A percentile compares a stretch with the other conserved stretches of the same genome.
These are phyloP conservation scores for Lymantria monacha DNA, from an alignment of 2,888 invertebrate species.

Conservation along the genomic window DNA sequence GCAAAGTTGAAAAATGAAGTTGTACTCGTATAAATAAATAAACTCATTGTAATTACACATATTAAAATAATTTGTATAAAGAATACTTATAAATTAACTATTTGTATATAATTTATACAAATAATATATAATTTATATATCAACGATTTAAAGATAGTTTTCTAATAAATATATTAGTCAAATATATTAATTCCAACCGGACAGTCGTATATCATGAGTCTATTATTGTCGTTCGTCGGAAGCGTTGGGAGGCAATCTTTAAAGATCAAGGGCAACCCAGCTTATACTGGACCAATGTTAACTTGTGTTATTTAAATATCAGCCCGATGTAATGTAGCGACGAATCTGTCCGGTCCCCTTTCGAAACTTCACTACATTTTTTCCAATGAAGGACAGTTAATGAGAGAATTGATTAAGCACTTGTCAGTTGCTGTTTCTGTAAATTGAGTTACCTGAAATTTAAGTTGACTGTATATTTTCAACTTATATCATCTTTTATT, in stretches of 20 bases:
- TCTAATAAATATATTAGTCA: too few relatives aligned
- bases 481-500: not conserved
- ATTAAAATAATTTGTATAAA: too few relatives aligned
- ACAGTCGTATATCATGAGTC: slow-evolving; percentile 35
- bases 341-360: slow-evolving; percentile 61
- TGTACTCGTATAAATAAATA: too few relatives aligned
- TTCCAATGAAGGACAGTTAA: slow-evolving; percentile 55
- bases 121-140: too few relatives aligned
- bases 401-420: slow-evolving; percentile 17
- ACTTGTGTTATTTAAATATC: slow-evolving; percentile 82
- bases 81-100: too few relatives aligned
- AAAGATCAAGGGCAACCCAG: slow-evolving; percentile 74
- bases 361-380: slow-evolving; percentile 66
- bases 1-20: too few relatives aligned
- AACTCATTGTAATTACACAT: too few relatives aligned
- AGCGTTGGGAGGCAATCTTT: slow-evolving; percentile 64
- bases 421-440: not conserved
- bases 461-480: not conserved
- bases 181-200: slow-evolving; percentile 11
- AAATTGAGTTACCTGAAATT: slow-evolving; percentile 1
- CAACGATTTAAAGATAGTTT: too few relatives aligned
- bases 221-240: slow-evolving; percentile 71
- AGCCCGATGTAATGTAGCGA: slow-evolving; percentile 48
- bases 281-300: slow-evolving; percentile 77
- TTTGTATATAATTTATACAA: too few relatives aligned